These are phyloP conservation scores for Peucedramus taeniatus DNA, from an alignment of 2,113 vertebrate genomes.

Conservation along the genomic window DNA sequence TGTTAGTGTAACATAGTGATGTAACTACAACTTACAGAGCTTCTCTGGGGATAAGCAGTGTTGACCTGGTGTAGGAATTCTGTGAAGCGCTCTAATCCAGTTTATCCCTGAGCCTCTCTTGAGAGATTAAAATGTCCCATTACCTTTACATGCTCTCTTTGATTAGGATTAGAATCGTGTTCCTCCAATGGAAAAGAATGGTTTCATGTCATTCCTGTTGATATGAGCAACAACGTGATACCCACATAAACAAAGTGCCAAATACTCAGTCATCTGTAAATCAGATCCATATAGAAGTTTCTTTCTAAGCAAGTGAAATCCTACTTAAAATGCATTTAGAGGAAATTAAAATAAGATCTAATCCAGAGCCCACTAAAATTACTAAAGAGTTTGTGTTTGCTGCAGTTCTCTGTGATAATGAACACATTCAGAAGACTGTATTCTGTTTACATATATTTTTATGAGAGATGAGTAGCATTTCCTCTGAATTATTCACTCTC, in stretches of 20 bases:
- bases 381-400: neutral
- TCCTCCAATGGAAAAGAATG: neutral
- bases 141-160: neutral
- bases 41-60: neutral
- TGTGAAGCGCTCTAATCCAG: neutral
- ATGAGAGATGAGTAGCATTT: neutral
- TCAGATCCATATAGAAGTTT: neutral
- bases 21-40: neutral
- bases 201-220: neutral
- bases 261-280: neutral
- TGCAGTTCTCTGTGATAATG: neutral
- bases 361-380: neutral
- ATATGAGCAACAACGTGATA: neutral
- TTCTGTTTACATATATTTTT: neutral
- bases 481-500: neutral
- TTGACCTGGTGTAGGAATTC: neutral
- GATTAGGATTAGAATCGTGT: accelerated
- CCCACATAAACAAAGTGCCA: neutral
- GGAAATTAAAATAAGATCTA: neutral
- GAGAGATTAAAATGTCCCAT: neutral
- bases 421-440: neutral
- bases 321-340: constrained; percentile 13
- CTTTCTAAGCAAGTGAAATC: neutral
- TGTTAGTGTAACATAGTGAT: neutral
- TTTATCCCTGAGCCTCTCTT: neutral